A percentile compares a stretch with the other conserved stretches of the same genome.
Evolutionary conservation across 2,888 invertebrate genomes (phyloP).

Genomic region (Amiota communis): DNA sequence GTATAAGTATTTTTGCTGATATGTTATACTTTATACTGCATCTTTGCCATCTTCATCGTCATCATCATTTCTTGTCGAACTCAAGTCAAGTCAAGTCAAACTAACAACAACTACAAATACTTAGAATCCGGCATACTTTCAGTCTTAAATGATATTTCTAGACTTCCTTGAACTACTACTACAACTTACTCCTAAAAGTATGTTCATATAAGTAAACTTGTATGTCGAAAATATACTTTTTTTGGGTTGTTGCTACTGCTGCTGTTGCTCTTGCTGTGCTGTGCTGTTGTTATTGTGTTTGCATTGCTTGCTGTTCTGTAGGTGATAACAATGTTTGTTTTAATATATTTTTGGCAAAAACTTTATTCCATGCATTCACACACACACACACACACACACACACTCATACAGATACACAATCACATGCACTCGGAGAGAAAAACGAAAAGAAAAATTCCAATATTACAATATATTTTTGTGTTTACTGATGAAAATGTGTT

Average conservation of each 20-base stretch:
- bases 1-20: constrained; percentile 63
- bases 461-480: constrained; percentile 4
- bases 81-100: constrained; percentile 16
- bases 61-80: constrained; percentile 19
- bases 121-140: too few species aligned
- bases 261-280: constrained; percentile 31
- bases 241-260: constrained; percentile 34
- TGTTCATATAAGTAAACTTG: too few species aligned
- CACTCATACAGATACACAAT: too few species aligned
- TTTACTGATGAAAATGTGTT: constrained; percentile 9
- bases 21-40: constrained; percentile 41
- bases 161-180: too few species aligned
- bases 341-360: constrained; percentile 57
- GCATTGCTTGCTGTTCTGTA: constrained; percentile 57
- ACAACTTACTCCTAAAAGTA: neutral
- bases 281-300: constrained; percentile 27
- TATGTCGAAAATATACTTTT: constrained; percentile 45
- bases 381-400: too few species aligned
- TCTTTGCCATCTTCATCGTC: constrained; percentile 27
- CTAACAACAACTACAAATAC: neutral
- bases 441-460: too few species aligned
- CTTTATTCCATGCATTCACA: too few species aligned
- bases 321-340: constrained; percentile 69
- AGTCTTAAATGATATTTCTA: too few species aligned
- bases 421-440: too few species aligned